Evolutionary conservation across 2,797 vertebrate genomes (phyloP), one percentile per base, ranked within the genome.

Genomic region (Poeciliopsis presidionis): DNA sequence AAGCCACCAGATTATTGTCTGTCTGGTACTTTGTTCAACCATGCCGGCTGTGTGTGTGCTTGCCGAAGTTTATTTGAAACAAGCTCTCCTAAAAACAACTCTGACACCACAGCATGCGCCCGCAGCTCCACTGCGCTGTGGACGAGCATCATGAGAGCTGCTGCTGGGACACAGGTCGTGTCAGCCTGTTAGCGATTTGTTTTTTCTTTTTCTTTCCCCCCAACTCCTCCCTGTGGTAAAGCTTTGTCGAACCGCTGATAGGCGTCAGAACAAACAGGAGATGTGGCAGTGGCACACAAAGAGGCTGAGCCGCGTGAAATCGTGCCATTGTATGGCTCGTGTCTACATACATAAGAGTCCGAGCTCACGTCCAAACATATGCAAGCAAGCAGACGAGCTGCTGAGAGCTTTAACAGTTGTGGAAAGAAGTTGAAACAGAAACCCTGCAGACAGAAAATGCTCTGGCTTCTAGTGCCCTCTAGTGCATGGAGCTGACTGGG

Each of bases 381-480:
- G 74, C 79, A 84, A 82, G 81, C 79, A 83, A 85, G 85, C 89
- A 84, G 81, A 86, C 81, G 88, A 69, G 72, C 63, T 74, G 81
- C 79, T 88, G 77, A 83, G 81, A 86, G 81, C 86, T 77, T 46
- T 78, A 81, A 82, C 82, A 74, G 76, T 61, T 70, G 51, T 87
- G 70, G 74, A 84, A 85, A 90, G 78, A 79, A 86, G 72, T 81
- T 76, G 46, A 84, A 87, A 80, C 70, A 75, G 75, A 47, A 69
- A n/a, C 7, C 75, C 77, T 75, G 79, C 47, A 81, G 53, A 71
- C 36, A 55, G 76, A 20, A 76, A 14, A 90, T 93, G 89, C 84
- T 94, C 88, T 94, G 92, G 92, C 90, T 94, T 94, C 79, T 88
- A 95, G 92, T 95, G 95, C 95, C 92, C 95, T 95, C 95, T 96